Conservation (phyloP, 2,113 vertebrate genomes). For the Rhea pennata region DNA sequence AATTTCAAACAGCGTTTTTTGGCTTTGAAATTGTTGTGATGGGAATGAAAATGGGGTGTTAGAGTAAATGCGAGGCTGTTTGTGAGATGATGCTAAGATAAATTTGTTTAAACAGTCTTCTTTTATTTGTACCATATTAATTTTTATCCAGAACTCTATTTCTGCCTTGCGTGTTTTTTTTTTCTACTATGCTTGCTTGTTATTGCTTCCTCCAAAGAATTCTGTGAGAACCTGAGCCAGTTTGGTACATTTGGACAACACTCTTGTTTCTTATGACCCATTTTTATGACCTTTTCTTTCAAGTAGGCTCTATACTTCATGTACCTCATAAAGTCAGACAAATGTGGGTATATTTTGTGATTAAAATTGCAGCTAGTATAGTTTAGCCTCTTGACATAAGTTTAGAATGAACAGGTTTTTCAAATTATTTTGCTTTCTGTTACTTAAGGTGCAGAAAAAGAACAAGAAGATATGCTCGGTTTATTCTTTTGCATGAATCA, state of each 20-base stretch:
- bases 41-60: constrained; percentile 10
- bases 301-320: background rate
- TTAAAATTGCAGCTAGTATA: constrained; percentile 66
- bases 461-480: background rate
- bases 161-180: background rate
- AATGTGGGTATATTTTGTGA: constrained; percentile 68
- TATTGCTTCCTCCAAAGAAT: background rate
- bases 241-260: background rate
- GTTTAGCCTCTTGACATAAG: constrained; percentile 68
- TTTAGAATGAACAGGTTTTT: constrained; percentile 66
- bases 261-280: background rate
- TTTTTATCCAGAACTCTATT: background rate
- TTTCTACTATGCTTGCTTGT: background rate
- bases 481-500: constrained; percentile 57
- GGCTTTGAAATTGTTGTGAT: background rate
- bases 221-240: background rate
- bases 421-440: constrained; percentile 47
- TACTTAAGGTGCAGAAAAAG: constrained; percentile 51
- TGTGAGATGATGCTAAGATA: background rate
- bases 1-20: constrained; percentile 1
- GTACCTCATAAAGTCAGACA: constrained; percentile 63
- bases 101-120: constrained; percentile 33
- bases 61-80: background rate
- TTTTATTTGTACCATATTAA: constrained; percentile 12
- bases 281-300: constrained; percentile 41